Evolutionary conservation across 2,888 invertebrate species (phyloP), one percentile per base, ranked within the genome.

Genomic region (Calameuta filiformis): DNA sequence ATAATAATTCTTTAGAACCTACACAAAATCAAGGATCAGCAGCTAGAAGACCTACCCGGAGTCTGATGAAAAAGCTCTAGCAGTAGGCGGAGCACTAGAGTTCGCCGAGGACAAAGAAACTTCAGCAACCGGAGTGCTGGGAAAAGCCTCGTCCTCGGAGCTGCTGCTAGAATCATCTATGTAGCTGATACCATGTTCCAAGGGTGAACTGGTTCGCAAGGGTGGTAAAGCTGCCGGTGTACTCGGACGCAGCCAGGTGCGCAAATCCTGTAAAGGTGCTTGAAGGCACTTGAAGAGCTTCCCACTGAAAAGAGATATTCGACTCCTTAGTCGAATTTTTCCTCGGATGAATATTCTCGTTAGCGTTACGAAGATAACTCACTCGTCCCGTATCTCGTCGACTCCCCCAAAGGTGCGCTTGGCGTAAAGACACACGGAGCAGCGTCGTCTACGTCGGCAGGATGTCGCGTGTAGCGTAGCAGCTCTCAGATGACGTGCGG

Each of bases 211-310:
- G 68, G 91, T 90, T 81, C 91, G 86, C 74, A 89, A 77, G 15
- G 87, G 85, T 12, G 85, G 84, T 76, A 84, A 82, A 23, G 83
- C 85, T 11, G 85, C 78, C 69, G 86, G 80, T 69, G 85, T 84
- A 73, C 80, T 85, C 4, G 94, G 93, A 84, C 93, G 92, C 77
- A 94, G 91, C 93, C 94, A 93, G 83, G 93, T 93, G 79, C 93
- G 91, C 88, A 94, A 89, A 86, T 94, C 93, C 85, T 93, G 91
- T 83, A 94, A 90, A 76, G 94, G 94, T 23, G 93, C 92, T 91
- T 94, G 94, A 83, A 94, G 92, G 89, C 94, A 94, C 80, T 93
- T 93, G 87, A 94, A 93, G 75, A 94, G 88, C 87, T 94, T 94
- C 73, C 92, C 93, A 80, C 94, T 93, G 87, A 73, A 91, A 75